phyloP scores from a whole-genome alignment of 2,797 vertebrate genomes.

The Buceros bicornis region DNA sequence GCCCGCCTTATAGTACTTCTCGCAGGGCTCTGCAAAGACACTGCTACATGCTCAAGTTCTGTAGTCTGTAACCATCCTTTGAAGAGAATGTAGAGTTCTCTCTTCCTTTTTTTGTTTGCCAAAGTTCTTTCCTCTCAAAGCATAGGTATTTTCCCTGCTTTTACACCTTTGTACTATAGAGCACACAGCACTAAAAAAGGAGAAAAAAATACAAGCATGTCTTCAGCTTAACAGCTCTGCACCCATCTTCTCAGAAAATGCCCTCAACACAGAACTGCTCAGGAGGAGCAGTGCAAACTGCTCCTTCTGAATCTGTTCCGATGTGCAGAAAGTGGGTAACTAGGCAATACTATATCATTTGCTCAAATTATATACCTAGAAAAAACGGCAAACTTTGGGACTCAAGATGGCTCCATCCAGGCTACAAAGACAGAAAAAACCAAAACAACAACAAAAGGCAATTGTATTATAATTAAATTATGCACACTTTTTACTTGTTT shows the following conservation, averaged over 20 bases:
- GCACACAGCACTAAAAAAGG: background rate
- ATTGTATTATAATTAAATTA: background rate
- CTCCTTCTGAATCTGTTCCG: background rate
- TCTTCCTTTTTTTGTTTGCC: background rate
- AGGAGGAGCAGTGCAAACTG: background rate
- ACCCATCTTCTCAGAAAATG: background rate
- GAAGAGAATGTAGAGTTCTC: background rate
- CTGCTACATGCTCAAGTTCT: background rate
- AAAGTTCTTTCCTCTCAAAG: background rate
- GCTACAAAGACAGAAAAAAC: background rate
- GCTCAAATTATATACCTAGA: background rate
- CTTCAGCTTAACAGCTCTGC: background rate
- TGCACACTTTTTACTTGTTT: background rate
- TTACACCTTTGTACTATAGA: background rate
- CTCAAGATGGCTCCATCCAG: background rate
- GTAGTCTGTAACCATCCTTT: background rate
- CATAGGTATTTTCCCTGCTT: background rate
- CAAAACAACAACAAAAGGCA: background rate
- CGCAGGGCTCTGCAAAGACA: background rate
- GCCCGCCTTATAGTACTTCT: background rate
- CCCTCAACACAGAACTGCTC: background rate
- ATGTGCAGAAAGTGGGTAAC: background rate
- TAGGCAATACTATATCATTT: background rate
- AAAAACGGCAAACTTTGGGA: background rate
- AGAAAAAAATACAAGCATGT: background rate